Evolutionary conservation across 2,797 vertebrate species (phyloP).

Genomic region (Margarornis squamiger): DNA sequence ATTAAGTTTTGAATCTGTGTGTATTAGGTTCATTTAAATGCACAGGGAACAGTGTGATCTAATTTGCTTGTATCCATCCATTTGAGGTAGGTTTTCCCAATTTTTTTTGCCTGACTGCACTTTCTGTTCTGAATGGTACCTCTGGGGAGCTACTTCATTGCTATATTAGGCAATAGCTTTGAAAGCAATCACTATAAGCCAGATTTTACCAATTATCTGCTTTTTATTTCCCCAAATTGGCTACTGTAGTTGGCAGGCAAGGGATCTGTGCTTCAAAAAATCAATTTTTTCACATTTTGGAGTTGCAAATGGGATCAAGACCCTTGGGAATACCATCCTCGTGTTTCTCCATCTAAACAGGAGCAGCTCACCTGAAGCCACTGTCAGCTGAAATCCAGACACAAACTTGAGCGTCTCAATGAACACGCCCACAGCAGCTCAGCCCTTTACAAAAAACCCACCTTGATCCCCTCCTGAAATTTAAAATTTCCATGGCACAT

Average conservation of each 20-base stretch:
- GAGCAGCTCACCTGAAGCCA: constrained; percentile 1
- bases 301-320: background rate
- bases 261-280: background rate
- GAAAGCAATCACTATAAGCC: background rate
- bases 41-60: background rate
- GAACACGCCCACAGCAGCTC: background rate
- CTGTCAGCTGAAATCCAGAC: background rate
- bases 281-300: background rate
- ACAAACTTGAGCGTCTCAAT: background rate
- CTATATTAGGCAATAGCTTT: background rate
- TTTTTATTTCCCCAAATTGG: background rate
- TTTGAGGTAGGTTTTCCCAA: background rate
- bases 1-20: background rate
- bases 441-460: constrained; percentile 32
- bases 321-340: background rate
- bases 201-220: background rate
- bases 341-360: background rate
- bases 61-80: background rate
- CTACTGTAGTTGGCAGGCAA: background rate
- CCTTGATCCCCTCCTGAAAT: background rate
- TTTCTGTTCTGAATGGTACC: background rate
- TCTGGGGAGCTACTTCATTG: background rate
- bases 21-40: background rate
- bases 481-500: background rate
- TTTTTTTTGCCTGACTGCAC: background rate